Evolutionary conservation across 30 jellyfish, hydroid and myxozoan species (phyloP).

Genomic region (Aurelia sp.): DNA sequence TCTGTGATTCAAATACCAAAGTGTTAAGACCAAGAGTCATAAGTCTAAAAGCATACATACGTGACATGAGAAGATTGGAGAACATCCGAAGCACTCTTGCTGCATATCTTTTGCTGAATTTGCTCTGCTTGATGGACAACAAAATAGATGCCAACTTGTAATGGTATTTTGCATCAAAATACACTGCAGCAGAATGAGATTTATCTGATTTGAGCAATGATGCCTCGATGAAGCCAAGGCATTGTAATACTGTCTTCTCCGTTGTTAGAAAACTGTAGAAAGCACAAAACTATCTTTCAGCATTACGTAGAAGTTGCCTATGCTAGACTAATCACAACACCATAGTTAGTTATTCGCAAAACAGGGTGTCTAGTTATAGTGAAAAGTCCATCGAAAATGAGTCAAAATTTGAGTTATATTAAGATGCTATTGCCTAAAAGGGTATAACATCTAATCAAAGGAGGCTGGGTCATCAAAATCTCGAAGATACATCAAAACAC

Average conservation of each 20-base stretch:
- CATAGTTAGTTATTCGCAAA: too few species aligned
- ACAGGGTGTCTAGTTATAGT: too few species aligned
- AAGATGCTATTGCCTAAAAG: too few species aligned
- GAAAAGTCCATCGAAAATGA: too few species aligned
- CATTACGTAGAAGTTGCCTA: not conserved
- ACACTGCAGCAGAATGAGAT: conserved; percentile 48
- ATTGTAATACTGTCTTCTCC: conserved; percentile 60
- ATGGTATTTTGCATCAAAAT: conserved; percentile 41
- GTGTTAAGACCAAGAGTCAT: too few species aligned
- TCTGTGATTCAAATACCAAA: too few species aligned
- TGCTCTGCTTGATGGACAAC: conserved; percentile 42
- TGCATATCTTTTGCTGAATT: conserved; percentile 56
- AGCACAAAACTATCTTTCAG: not conserved
- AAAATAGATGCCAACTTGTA: conserved; percentile 55
- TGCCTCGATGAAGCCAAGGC: conserved; percentile 47
- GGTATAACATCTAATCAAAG: too few species aligned
- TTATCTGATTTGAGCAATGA: conserved; percentile 42
- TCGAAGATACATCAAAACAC: not conserved
- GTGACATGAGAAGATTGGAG: conserved; percentile 39
- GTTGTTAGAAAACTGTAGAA: conserved; percentile 44
- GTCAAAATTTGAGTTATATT: too few species aligned
- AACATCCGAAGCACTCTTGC: conserved; percentile 49
- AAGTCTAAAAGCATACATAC: conserved; percentile 25
- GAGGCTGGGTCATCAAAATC: too few species aligned
- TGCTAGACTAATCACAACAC: too few species aligned